A percentile compares a stretch with the other conserved stretches of the same genome.
These are phyloP conservation scores for Columbina picui DNA, from an alignment of 2,113 vertebrate genomes.

Conservation along the genomic window DNA sequence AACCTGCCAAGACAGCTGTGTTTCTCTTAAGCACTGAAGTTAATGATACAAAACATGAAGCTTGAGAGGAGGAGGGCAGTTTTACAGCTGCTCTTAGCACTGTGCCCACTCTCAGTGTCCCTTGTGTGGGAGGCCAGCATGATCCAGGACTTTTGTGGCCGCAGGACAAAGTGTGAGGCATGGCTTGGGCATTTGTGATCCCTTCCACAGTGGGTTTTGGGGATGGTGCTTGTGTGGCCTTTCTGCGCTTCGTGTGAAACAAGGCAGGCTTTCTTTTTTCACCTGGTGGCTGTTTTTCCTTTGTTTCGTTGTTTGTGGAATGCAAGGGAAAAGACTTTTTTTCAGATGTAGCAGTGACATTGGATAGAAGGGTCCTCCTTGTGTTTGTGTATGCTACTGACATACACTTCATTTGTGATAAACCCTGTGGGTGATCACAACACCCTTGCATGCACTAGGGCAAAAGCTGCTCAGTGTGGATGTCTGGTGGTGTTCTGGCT, in stretches of 20 bases:
- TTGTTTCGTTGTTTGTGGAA: neutral
- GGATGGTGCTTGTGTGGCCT: neutral
- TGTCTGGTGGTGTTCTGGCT: neutral
- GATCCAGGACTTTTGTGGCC: neutral
- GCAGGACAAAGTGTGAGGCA: neutral
- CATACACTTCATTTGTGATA: neutral
- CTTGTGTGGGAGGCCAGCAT: neutral
- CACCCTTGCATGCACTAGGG: no score
- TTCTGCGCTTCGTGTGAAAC: neutral
- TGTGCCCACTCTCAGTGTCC: neutral
- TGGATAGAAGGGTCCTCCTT: neutral
- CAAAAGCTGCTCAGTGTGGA: neutral
- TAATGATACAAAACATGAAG: neutral
- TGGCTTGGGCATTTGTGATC: neutral
- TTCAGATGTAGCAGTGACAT: neutral
- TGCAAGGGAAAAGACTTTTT: neutral
- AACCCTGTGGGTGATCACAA: neutral
- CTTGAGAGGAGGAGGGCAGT: neutral
- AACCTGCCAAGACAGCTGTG: constrained; percentile 33
- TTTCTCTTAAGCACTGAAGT: constrained; percentile 25
- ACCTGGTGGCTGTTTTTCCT: neutral
- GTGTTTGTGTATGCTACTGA: neutral
- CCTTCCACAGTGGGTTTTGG: neutral
- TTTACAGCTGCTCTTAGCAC: neutral
- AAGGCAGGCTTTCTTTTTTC: neutral